Conservation (phyloP, 1,140 invertebrate genomes). For the Maniola jurtina region DNA sequence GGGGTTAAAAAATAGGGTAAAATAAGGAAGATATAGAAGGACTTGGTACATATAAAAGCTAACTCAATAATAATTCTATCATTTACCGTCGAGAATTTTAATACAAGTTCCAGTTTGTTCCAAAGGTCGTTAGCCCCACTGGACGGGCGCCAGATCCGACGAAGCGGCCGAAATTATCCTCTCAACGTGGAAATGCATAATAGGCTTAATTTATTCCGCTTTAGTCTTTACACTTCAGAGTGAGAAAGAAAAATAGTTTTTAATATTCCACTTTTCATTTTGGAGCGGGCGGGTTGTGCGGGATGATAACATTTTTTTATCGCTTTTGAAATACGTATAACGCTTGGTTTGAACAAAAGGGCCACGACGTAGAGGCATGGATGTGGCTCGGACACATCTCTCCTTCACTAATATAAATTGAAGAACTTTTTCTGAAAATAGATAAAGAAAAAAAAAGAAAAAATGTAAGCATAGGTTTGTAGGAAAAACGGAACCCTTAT, state of each 20-base stretch:
- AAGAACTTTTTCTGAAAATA: too few relatives aligned
- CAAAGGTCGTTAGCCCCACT: slow-evolving; percentile 1
- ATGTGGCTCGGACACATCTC: too few relatives aligned
- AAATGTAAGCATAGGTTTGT: too few relatives aligned
- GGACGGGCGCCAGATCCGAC: neutral
- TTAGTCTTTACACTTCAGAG: neutral
- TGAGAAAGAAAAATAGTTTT: slow-evolving; percentile 3
- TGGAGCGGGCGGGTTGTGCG: neutral
- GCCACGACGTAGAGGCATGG: too few relatives aligned
- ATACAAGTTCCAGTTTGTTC: neutral
- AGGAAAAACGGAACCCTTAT: too few relatives aligned
- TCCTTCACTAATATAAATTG: too few relatives aligned
- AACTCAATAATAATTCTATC: neutral
- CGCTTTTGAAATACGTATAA: too few relatives aligned
- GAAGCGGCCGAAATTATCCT: neutral
- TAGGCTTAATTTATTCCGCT: slow-evolving; percentile 4
- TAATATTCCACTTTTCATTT: neutral
- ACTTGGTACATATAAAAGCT: too few relatives aligned
- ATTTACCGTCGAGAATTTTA: neutral
- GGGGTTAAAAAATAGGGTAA: too few relatives aligned
- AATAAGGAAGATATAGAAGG: too few relatives aligned
- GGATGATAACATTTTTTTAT: neutral
- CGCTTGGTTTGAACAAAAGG: too few relatives aligned
- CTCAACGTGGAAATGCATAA: slow-evolving; percentile 4
- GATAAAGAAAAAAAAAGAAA: too few relatives aligned